These are phyloP conservation scores for Silurus meridionalis DNA, from an alignment of 2,113 vertebrate genomes.

Conservation along the genomic window DNA sequence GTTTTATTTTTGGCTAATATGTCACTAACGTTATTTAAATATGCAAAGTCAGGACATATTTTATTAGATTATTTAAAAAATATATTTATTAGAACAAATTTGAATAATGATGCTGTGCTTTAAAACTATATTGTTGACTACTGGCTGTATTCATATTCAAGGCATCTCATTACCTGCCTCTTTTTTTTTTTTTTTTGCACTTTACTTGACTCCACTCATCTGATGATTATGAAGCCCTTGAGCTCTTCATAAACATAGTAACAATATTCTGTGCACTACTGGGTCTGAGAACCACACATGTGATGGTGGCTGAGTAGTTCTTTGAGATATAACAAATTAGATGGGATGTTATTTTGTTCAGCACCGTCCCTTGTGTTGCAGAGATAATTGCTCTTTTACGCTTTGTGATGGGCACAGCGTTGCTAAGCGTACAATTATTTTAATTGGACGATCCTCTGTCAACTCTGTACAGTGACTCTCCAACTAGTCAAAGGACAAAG, in stretches of 20 bases:
- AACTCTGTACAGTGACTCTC: constrained; percentile 12
- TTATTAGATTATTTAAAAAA: background rate
- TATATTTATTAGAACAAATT: background rate
- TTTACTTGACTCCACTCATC: background rate
- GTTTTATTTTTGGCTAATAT: background rate
- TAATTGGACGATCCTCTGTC: constrained; percentile 47
- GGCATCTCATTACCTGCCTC: background rate
- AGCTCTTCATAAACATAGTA: background rate
- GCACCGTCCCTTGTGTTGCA: constrained; percentile 36
- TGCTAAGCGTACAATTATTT: constrained; percentile 46
- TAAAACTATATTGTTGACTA: background rate
- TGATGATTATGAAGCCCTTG: background rate
- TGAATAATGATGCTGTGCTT: background rate
- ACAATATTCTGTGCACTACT: background rate
- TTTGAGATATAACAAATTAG: constrained; percentile 25
- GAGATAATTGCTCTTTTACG: constrained; percentile 43
- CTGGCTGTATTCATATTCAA: background rate
- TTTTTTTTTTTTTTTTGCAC: background rate
- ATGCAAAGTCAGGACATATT: background rate
- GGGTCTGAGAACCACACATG: background rate
- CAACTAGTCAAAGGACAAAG: constrained; percentile 41
- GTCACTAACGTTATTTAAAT: background rate
- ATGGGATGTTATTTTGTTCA: constrained; percentile 43
- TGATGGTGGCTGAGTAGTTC: constrained; percentile 22
- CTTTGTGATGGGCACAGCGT: constrained; percentile 38